phyloP scores from a whole-genome alignment of 2,113 vertebrate genomes.

The Xiphophorus couchianus region DNA sequence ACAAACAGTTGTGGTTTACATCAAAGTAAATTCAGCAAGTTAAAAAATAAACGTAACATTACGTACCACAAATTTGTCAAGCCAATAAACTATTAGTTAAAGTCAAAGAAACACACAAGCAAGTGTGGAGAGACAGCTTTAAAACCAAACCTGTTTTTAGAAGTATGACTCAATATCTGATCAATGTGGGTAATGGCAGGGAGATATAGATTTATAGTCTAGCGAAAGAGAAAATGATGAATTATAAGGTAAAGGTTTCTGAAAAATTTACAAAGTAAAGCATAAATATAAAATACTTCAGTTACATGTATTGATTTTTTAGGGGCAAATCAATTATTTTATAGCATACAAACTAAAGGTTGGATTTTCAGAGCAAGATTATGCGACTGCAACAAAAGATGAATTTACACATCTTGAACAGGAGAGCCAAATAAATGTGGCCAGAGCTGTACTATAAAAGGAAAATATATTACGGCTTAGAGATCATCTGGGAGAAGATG shows the following conservation, averaged over 20 bases:
- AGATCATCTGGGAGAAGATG: slow-evolving; percentile 43
- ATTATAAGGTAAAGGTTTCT: not conserved
- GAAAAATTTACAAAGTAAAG: not conserved
- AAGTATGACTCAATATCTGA: no score
- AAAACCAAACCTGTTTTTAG: no score
- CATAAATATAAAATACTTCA: not conserved
- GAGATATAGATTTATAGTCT: no score
- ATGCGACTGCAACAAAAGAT: not conserved
- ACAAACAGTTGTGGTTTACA: no score
- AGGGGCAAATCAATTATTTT: not conserved
- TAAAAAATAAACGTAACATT: slow-evolving; percentile 33
- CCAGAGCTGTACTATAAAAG: not conserved
- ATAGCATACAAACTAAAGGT: not conserved
- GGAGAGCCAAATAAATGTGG: not conserved
- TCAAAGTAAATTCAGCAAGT: slow-evolving; percentile 5
- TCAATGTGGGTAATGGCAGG: no score
- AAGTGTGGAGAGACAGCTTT: slow-evolving; percentile 8
- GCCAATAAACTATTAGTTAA: slow-evolving; percentile 53
- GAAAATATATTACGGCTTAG: slow-evolving; percentile 12
- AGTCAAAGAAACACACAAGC: slow-evolving; percentile 27
- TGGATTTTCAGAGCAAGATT: not conserved
- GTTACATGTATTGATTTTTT: not conserved
- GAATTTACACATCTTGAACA: not conserved
- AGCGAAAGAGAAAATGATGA: not conserved
- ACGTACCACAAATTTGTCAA: slow-evolving; percentile 1